These are phyloP conservation scores for Bryconaethiops microstoma DNA, from an alignment of 2,797 vertebrate species.

Conservation along the genomic window DNA sequence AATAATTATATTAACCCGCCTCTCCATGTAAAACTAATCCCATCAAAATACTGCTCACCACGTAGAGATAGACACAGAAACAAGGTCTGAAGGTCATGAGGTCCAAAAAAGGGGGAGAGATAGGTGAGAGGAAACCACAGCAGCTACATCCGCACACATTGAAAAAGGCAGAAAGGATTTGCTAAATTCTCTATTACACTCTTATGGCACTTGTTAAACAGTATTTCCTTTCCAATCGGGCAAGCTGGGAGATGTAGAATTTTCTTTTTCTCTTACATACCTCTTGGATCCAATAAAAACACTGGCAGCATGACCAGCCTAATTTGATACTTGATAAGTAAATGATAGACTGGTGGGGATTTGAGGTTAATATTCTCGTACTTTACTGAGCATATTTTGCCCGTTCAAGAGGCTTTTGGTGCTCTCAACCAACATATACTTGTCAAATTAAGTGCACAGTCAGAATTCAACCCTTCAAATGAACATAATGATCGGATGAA, in stretches of 20 bases:
- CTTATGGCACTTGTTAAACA: conserved; percentile 46
- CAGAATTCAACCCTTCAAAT: conserved; percentile 45
- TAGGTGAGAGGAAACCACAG: conserved; percentile 22
- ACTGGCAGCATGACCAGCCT: conserved; percentile 41
- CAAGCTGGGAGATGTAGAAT: conserved; percentile 31
- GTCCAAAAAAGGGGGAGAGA: not conserved
- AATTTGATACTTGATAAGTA: conserved; percentile 51
- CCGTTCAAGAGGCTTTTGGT: conserved; percentile 39
- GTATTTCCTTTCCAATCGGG: conserved; percentile 46
- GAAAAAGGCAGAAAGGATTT: conserved; percentile 38
- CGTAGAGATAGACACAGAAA: not conserved
- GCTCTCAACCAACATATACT: conserved; percentile 32
- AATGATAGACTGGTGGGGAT: conserved; percentile 44
- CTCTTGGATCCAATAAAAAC: conserved; percentile 43
- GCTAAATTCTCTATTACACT: conserved; percentile 39
- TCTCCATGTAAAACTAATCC: too few relatives aligned
- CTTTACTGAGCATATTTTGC: conserved; percentile 41
- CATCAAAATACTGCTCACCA: too few relatives aligned
- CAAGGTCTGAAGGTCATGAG: conserved; percentile 1
- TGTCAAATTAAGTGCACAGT: conserved; percentile 53
- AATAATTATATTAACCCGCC: too few relatives aligned
- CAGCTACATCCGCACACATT: conserved; percentile 2
- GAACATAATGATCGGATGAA: conserved; percentile 42
- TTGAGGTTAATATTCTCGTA: conserved; percentile 41
- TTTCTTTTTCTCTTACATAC: conserved; percentile 40